A percentile compares a stretch with the other conserved stretches of the same genome.
Conservation (phyloP, 2,797 vertebrate genomes). For the Neosilurus mollespiculum region DNA sequence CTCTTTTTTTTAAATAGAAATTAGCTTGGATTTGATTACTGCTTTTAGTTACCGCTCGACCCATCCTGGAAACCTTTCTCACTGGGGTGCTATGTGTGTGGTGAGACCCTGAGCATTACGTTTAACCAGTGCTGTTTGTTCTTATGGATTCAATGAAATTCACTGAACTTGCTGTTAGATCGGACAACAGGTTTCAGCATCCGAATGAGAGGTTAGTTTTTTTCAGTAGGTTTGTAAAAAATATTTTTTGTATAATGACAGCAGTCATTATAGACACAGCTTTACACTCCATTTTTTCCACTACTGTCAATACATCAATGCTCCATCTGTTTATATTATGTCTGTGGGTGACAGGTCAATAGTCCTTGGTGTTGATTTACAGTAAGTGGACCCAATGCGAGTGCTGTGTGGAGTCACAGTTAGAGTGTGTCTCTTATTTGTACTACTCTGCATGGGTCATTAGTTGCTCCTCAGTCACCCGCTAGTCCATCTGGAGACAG, state of each 20-base stretch:
- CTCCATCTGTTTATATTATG: constrained; percentile 58
- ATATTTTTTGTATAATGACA: background rate
- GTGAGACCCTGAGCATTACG: constrained; percentile 19
- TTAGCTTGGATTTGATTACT: background rate
- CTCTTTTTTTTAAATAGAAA: constrained; percentile 10
- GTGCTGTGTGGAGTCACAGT: constrained; percentile 26
- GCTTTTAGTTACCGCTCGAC: constrained; percentile 3
- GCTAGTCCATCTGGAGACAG: constrained; percentile 47
- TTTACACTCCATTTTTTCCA: constrained; percentile 8
- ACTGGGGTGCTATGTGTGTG: background rate
- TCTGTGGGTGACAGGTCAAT: constrained; percentile 61
- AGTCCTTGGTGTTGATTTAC: constrained; percentile 61
- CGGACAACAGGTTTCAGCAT: background rate
- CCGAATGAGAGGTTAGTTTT: background rate
- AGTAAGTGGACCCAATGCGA: constrained; percentile 35
- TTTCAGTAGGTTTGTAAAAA: too few relatives aligned
- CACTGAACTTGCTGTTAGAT: background rate
- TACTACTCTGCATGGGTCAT: constrained; percentile 39
- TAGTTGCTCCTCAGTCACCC: constrained; percentile 37
- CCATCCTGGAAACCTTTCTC: background rate
- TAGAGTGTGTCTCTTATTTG: constrained; percentile 25
- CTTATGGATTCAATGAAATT: constrained; percentile 34
- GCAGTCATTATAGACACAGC: background rate
- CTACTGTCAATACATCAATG: constrained; percentile 56
- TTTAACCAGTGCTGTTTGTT: background rate